A percentile compares a stretch with the other conserved stretches of the same genome.
Evolutionary conservation across 2,113 vertebrate genomes (phyloP).

Genomic region (Ovis aries): ARS-UI_Ramb_v3.0 NC_056069.1:69694001-69694500

Average conservation of each 20-base stretch:
- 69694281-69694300: accelerated
- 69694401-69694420: accelerated
- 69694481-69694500: accelerated
- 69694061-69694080: not conserved
- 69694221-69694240: accelerated
- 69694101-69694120: accelerated
- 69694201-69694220: accelerated
- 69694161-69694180: accelerated
- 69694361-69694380: not conserved
- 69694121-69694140: accelerated
- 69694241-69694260: not conserved
- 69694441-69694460: accelerated
- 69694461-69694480: not conserved
- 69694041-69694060: not conserved
- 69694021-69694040: not conserved
- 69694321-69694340: accelerated
- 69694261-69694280: too few species aligned
- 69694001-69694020: not conserved
- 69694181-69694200: too few species aligned
- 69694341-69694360: accelerated
- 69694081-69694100: not conserved
- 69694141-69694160: accelerated
- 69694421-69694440: accelerated
- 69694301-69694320: accelerated
- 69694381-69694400: accelerated